Base-by-base conservation (phyloP, 2,888 invertebrate genomes). In the Pristionchus fissidentatus region DNA sequence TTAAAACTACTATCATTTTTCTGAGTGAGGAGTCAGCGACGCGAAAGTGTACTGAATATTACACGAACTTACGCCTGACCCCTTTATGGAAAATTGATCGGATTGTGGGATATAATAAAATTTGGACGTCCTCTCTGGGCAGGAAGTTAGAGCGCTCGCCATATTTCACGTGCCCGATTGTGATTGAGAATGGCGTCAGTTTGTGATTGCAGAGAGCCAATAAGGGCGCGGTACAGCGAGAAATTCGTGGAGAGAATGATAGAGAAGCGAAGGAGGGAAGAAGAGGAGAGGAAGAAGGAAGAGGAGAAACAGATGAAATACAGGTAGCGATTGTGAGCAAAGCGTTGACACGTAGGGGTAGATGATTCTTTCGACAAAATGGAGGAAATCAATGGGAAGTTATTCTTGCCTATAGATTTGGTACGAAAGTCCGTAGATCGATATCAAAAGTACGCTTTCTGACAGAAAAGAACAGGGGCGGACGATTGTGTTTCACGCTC, bases 241-340 rank as follows among this genome's bases (percentile, higher is more conserved):
- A 57, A 60, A 38, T 80, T 80, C 43, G 60, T 80, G 3, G 43
- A 57, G 19, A n/a, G 43, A 41, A 8, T 80, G n/a, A 19, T 80
- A 7, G 80, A 80, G 60, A 80, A 80, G 60, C 32, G 43, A 43
- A 57, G 32, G 60, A 57, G 41, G 41, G 80, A 80, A 38, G 80
- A 80, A 49, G 80, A 80, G 15, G 60, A 60, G 60, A 57, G 22
- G 57, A 57, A 60, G 43, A 26, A 7, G 3, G 80, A 80, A 2
- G 80, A 80, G 41, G 57, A 60, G 80, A 60, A 80, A 15, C 41
- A 60, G n/a, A 41, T 41, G 38, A 80, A 80, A 38, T 60, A 60
- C 60, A 55, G 52, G 80, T 80, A 35, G 62, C 2, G 4, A 32
- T n/a, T n/a, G n/a, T n/a, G n/a, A n/a, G n/a, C n/a, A n/a, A n/a